phyloP scores from a whole-genome alignment of 2,113 vertebrate species.

The Chamaetylas fuelleborni region DNA sequence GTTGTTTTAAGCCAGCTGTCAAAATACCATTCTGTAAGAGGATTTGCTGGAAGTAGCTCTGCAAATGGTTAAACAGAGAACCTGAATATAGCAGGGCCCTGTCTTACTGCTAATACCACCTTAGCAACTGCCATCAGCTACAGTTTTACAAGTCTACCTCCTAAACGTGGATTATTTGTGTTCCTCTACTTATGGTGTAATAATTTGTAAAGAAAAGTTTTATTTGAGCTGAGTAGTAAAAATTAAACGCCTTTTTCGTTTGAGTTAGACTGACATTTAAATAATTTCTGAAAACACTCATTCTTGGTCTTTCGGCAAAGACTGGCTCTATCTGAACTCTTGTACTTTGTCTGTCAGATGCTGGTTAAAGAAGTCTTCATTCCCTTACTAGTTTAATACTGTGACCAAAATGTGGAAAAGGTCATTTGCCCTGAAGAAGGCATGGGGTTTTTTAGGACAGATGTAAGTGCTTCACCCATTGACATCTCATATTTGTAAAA shows the following conservation, averaged over 20 bases:
- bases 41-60: neutral
- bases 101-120: neutral
- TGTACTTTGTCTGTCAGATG: neutral
- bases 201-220: neutral
- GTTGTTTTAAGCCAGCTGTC: slow-evolving; percentile 25
- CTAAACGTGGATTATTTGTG: neutral
- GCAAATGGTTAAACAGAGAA: neutral
- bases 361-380: neutral
- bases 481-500: neutral
- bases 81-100: neutral
- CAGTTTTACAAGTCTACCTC: neutral
- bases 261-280: neutral
- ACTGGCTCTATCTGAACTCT: neutral
- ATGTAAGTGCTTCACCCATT: neutral
- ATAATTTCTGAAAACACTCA: neutral
- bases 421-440: neutral
- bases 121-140: neutral
- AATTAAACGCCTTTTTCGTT: neutral
- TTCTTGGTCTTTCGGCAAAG: neutral
- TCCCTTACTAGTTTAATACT: neutral
- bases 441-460: neutral
- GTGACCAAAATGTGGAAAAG: neutral
- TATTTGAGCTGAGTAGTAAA: neutral
- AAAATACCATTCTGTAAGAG: slow-evolving; percentile 6
- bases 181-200: neutral